Percentiles rank a stretch among this genome's conserved stretches.
Evolutionary conservation across 92 coral and sea anemone genomes (phyloP).

Genomic region (Umimayanthus kanabou): DNA sequence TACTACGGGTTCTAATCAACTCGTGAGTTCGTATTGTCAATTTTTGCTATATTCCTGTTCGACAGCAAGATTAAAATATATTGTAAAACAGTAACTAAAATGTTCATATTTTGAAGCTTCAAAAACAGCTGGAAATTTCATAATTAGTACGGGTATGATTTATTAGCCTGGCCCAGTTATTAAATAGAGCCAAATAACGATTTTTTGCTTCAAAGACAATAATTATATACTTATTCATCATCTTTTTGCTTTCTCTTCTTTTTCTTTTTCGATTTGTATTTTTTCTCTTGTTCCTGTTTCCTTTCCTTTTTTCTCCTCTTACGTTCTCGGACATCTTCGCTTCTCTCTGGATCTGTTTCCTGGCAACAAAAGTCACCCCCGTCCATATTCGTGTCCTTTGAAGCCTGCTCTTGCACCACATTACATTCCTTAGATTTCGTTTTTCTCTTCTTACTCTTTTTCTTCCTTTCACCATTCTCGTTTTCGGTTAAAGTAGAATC

Average conservation of each 20-base stretch:
- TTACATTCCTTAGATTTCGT: neutral
- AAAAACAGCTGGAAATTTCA: neutral
- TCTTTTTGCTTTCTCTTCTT: constrained; percentile 28
- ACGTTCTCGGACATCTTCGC: neutral
- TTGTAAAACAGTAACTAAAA: too few relatives aligned
- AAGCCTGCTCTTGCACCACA: neutral
- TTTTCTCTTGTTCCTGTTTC: neutral
- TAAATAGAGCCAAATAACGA: neutral
- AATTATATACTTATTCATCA: neutral
- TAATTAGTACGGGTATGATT: too few relatives aligned
- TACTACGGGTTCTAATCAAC: too few relatives aligned
- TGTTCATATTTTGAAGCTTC: neutral
- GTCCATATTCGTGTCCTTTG: neutral
- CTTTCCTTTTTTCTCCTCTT: constrained; percentile 21
- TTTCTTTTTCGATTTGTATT: constrained; percentile 24
- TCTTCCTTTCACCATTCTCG: neutral
- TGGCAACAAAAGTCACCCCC: neutral
- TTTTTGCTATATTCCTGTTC: too few relatives aligned
- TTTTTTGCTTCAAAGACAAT: neutral
- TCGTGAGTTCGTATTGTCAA: too few relatives aligned
- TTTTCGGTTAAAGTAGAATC: neutral
- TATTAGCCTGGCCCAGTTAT: neutral
- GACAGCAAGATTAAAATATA: too few relatives aligned
- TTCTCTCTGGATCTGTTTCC: neutral
- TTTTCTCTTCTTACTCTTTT: constrained; percentile 27